Conservation (phyloP, 2,113 vertebrate species). For the Leiothrix lutea region DNA sequence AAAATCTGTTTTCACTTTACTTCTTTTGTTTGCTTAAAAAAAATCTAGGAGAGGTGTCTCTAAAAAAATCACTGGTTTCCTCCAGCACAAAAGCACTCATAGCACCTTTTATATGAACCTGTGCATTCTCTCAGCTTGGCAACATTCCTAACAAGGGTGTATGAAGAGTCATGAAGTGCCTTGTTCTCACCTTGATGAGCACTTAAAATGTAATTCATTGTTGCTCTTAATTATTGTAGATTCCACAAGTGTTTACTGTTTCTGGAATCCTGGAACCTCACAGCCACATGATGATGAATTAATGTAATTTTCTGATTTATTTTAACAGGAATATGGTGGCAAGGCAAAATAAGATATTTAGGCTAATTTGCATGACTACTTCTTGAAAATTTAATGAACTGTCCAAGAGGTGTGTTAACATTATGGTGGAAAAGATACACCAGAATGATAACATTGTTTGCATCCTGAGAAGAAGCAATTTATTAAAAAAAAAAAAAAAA, state of each 20-base stretch:
- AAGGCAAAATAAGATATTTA: constrained; percentile 69
- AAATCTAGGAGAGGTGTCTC: not conserved
- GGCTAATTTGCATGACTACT: constrained; percentile 40
- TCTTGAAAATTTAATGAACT: constrained; percentile 66
- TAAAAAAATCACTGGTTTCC: not conserved
- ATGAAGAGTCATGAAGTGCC: constrained; percentile 35
- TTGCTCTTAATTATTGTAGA: constrained; percentile 72
- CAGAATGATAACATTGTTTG: not conserved
- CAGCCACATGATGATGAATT: constrained; percentile 68
- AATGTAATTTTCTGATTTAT: constrained; percentile 47
- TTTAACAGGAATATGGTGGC: constrained; percentile 58
- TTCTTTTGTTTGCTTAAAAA: not conserved
- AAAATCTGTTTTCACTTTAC: not conserved
- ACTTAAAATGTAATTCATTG: constrained; percentile 69
- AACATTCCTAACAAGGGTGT: constrained; percentile 51
- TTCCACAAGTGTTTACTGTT: constrained; percentile 68
- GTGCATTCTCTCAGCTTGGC: constrained; percentile 9
- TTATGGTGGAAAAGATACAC: constrained; percentile 16
- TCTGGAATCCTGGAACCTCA: constrained; percentile 57
- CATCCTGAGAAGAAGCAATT: constrained; percentile 20
- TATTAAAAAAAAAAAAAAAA: not conserved
- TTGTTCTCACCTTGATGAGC: constrained; percentile 67
- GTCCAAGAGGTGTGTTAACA: constrained; percentile 57
- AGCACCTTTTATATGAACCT: not conserved
- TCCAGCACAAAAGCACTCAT: not conserved